Evolutionary conservation across 2,888 invertebrate species (phyloP).

Genomic region (Acanthosepion pharaonis): DNA sequence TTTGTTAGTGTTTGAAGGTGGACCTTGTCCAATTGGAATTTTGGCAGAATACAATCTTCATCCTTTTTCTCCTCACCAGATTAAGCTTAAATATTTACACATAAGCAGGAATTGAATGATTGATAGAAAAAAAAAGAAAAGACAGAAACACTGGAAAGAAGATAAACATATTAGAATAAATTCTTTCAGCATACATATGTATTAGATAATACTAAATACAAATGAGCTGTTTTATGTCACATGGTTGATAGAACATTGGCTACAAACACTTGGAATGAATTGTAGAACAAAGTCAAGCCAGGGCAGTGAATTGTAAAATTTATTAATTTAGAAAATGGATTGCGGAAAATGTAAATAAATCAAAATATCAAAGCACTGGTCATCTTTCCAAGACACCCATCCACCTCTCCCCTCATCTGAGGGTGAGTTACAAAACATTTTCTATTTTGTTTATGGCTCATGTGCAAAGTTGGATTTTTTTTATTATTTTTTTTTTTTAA

Average conservation of each 20-base stretch:
- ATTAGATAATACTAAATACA: not conserved
- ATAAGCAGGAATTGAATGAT: no score
- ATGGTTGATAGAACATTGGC: not conserved
- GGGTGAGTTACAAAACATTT: not conserved
- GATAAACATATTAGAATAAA: no score
- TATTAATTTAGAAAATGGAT: not conserved
- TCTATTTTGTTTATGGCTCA: not conserved
- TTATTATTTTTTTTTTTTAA: not conserved
- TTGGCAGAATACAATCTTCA: no score
- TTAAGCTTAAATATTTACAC: no score
- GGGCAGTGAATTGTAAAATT: constrained; percentile 5
- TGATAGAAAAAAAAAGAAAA: no score
- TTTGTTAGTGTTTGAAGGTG: no score
- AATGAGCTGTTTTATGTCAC: not conserved
- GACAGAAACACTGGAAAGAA: no score
- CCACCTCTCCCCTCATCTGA: not conserved
- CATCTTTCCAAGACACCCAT: not conserved
- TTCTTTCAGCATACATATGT: not conserved
- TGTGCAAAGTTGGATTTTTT: not conserved
- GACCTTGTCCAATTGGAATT: no score
- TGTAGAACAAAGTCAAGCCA: not conserved
- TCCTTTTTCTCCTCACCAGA: no score
- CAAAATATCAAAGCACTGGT: not conserved
- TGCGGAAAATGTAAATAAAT: not conserved
- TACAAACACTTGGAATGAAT: not conserved